Evolutionary conservation across 2,113 vertebrate genomes (phyloP), one percentile per base, ranked within the genome.

Genomic region (Forbesichthys papilliferus): DNA sequence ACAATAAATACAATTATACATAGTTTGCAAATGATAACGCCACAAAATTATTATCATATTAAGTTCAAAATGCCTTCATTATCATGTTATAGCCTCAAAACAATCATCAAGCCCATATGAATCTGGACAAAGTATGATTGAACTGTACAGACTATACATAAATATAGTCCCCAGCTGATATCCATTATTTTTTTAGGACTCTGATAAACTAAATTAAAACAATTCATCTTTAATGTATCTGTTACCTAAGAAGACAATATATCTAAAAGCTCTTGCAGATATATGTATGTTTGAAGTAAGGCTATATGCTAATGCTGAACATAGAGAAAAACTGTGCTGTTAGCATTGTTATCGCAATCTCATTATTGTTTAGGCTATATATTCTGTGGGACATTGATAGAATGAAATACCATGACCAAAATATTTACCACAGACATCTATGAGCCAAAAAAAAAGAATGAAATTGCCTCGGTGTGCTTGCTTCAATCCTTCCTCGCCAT

Each of bases 401-500:
- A 42, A 42, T 8, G 3, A 12, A 46, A 49, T 60, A 66, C 78
- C 68, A 48, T 59, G 36, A 16, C 51, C 14, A 16, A 6, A n/a
- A 12, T 33, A 48, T 65, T 80, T 46, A 47, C 75, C 48, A 46
- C 36, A n/a, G 77, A 73, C 54, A 61, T 5, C 68, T 66, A 59
- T 66, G 65, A 75, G 49, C 63, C 20, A 27, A n/a, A 51, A 72
- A 61, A 47, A 61, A 61, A 53, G 58, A 55, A 2, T 33, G 3
- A 63, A 73, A 13, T 10, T 57, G 59, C 46, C 27, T 18, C 11
- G 60, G 69, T 73, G 13, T 52, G 48, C 57, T 63, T 61, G 64
- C 49, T 70, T 61, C 48, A 72, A 53, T 56, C 5, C 68, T 61
- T 70, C 46, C 82, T 79, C 74, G 84, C 73, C 61, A 78, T 62